Percentiles rank a stretch among this genome's conserved stretches.
phyloP scores from a whole-genome alignment of 2,888 invertebrate species.

The Litoditis marina region DNA sequence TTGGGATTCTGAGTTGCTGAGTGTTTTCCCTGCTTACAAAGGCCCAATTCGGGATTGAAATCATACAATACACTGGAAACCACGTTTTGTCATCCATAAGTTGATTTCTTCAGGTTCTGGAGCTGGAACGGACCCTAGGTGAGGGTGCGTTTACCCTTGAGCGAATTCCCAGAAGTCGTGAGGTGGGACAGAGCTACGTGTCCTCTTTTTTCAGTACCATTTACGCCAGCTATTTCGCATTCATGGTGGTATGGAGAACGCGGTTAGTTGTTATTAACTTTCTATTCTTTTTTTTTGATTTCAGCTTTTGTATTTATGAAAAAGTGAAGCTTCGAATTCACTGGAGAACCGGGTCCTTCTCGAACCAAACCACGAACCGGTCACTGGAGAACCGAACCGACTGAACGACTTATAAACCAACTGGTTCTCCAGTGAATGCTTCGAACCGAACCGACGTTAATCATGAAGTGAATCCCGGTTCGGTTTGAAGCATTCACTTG shows the following conservation, averaged over 20 bases:
- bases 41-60: not conserved
- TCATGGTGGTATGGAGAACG: conserved; percentile 84
- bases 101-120: conserved; percentile 26
- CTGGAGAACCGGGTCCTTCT: too few relatives aligned
- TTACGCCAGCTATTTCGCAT: conserved; percentile 71
- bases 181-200: conserved; percentile 79
- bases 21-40: not conserved
- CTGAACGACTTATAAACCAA: too few relatives aligned
- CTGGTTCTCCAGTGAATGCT: too few relatives aligned
- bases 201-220: conserved; percentile 78
- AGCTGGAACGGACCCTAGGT: conserved; percentile 21
- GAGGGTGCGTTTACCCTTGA: conserved; percentile 27
- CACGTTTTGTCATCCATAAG: not conserved
- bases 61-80: not conserved
- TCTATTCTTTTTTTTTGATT: conserved; percentile 5
- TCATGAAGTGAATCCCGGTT: too few relatives aligned
- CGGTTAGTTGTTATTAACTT: conserved; percentile 74
- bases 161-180: conserved; percentile 74
- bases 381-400: too few relatives aligned
- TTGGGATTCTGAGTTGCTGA: too few relatives aligned
- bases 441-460: too few relatives aligned
- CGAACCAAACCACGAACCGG: too few relatives aligned
- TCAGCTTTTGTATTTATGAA: too few relatives aligned
- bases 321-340: too few relatives aligned
- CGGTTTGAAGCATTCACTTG: too few relatives aligned